These are phyloP conservation scores for Blera fallax DNA, from an alignment of 2,888 invertebrate genomes.

Conservation along the genomic window DNA sequence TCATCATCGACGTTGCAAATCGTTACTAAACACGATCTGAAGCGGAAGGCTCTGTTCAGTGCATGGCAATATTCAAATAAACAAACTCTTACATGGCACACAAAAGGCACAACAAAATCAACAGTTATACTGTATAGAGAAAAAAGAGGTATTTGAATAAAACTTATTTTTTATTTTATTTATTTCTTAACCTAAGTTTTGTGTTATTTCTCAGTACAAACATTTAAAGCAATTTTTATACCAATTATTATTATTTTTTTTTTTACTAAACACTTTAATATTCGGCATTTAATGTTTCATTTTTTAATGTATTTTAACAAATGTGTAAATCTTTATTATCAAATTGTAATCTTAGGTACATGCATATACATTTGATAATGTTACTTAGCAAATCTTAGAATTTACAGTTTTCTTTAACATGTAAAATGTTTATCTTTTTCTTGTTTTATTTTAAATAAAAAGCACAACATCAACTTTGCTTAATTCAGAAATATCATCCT, in stretches of 20 bases:
- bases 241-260: constrained; percentile 39
- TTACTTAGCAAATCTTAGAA: constrained; percentile 46
- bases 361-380: constrained; percentile 57
- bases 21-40: too few species aligned
- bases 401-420: constrained; percentile 39
- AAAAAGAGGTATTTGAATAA: constrained; percentile 5
- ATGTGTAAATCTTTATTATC: constrained; percentile 71
- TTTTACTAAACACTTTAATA: constrained; percentile 54
- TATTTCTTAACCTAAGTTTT: constrained; percentile 73
- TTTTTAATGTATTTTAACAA: constrained; percentile 54
- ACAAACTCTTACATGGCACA: not conserved
- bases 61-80: too few species aligned
- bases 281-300: constrained; percentile 44
- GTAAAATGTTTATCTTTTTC: constrained; percentile 11
- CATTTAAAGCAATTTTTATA: constrained; percentile 71
- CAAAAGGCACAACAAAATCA: not conserved
- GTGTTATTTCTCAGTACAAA: constrained; percentile 72
- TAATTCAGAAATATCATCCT: constrained; percentile 14
- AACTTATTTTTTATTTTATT: constrained; percentile 65
- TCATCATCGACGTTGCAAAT: too few species aligned
- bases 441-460: not conserved
- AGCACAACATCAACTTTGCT: constrained; percentile 29
- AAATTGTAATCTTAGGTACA: constrained; percentile 70
- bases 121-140: constrained; percentile 15
- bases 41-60: too few species aligned